Conservation (phyloP, 2,888 invertebrate genomes). For the Rugalucina vietnamica region DNA sequence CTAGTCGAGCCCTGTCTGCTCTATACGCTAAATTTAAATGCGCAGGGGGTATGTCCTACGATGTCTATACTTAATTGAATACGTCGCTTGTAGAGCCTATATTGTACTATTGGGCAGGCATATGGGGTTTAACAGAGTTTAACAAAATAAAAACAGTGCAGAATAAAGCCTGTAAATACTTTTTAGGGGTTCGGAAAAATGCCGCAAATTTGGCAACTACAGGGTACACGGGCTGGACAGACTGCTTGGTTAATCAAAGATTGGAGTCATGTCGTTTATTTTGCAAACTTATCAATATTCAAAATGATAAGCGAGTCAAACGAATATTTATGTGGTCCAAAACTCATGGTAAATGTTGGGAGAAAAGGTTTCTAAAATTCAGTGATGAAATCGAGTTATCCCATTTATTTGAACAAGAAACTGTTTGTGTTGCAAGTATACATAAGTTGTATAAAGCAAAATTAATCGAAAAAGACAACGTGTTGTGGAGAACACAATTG, state of each 20-base stretch:
- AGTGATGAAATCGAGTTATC: background rate
- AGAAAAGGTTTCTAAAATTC: background rate
- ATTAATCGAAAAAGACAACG: background rate
- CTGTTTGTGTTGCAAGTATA: background rate
- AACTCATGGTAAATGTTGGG: slow-evolving; percentile 13
- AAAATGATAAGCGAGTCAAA: background rate
- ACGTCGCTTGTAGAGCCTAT: slow-evolving; percentile 12
- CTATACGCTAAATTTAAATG: background rate
- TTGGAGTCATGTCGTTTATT: background rate
- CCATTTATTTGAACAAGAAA: background rate
- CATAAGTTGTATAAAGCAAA: background rate
- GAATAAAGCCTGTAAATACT: background rate
- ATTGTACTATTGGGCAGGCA: slow-evolving; percentile 4
- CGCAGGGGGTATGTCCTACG: slow-evolving; percentile 30
- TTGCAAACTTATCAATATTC: background rate
- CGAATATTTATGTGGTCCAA: background rate
- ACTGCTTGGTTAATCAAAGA: slow-evolving; percentile 8
- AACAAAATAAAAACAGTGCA: background rate
- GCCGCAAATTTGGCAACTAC: background rate
- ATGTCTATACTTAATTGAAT: slow-evolving; percentile 25
- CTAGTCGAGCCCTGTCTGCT: slow-evolving; percentile 13
- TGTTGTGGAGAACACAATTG: background rate
- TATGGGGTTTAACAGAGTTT: background rate
- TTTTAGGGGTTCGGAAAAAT: background rate
- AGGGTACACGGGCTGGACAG: slow-evolving; percentile 14